Evolutionary conservation across 1,140 invertebrate species (phyloP).

Genomic region (Diabrotica virgifera): DNA sequence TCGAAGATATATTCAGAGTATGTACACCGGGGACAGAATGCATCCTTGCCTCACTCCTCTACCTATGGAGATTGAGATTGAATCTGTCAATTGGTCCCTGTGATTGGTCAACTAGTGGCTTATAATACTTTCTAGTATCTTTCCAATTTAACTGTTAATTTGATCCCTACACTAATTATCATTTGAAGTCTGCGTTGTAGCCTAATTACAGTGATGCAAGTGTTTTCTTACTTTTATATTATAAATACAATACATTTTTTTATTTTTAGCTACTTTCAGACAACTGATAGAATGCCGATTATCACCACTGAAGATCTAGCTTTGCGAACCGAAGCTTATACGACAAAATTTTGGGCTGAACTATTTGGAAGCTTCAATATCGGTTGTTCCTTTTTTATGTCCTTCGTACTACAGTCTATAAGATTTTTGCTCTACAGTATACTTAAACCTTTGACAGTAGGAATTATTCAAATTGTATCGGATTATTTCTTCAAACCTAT

Average conservation of each 20-base stretch:
- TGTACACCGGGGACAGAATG: no score
- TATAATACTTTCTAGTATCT: no score
- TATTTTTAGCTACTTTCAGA: constrained; percentile 36
- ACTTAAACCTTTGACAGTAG: constrained; percentile 58
- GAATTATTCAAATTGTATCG: constrained; percentile 59
- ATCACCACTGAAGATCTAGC: constrained; percentile 55
- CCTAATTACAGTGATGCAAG: not conserved
- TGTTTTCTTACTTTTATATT: no score
- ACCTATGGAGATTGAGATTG: no score
- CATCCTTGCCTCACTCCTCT: no score
- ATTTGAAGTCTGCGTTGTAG: not conserved
- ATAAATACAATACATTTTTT: not conserved
- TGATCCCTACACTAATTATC: no score
- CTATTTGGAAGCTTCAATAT: constrained; percentile 63
- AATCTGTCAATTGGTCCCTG: no score
- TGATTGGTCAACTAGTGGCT: no score
- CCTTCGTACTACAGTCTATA: constrained; percentile 59
- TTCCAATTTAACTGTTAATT: no score
- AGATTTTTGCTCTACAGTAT: constrained; percentile 57
- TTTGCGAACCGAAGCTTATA: constrained; percentile 56
- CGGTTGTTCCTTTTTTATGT: constrained; percentile 56
- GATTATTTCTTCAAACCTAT: constrained; percentile 66
- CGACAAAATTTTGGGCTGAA: constrained; percentile 64
- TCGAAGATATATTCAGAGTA: no score
- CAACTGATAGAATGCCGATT: constrained; percentile 59